These are phyloP conservation scores for Pristiophorus japonicus DNA, from an alignment of 2,113 vertebrate species.

Conservation along the genomic window DNA sequence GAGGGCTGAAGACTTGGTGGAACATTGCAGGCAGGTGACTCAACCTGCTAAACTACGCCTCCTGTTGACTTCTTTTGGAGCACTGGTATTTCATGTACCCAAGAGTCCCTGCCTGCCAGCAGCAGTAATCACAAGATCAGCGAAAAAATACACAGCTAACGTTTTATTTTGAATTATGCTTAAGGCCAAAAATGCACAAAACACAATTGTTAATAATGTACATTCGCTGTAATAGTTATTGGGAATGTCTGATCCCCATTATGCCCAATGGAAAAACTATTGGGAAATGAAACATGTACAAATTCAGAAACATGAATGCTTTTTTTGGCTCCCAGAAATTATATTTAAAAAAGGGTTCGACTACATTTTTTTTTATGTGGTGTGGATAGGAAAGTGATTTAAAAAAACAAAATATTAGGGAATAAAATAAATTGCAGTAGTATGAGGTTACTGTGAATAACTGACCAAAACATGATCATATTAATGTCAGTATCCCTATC, in stretches of 20 bases:
- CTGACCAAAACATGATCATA: not conserved
- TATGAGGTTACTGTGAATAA: not conserved
- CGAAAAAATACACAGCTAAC: not conserved
- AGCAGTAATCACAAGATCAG: not conserved
- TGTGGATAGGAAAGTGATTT: not conserved
- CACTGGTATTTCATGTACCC: not conserved
- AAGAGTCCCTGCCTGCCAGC: not conserved
- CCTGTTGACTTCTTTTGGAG: not conserved
- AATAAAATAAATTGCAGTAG: not conserved
- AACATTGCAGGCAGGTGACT: not conserved
- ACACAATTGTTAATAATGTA: not conserved
- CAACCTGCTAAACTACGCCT: not conserved
- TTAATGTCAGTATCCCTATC: not conserved
- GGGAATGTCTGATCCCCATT: not conserved
- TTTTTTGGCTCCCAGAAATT: not conserved
- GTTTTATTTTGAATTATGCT: not conserved
- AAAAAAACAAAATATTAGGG: not conserved
- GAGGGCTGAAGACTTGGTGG: not conserved
- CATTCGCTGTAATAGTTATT: not conserved
- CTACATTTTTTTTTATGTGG: not conserved
- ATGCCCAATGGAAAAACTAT: not conserved
- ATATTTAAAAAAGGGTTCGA: not conserved
- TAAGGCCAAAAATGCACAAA: not conserved
- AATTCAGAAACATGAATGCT: not conserved
- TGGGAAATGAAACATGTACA: not conserved